phyloP scores from a whole-genome alignment of 2,797 vertebrate species.

The Esox masquinongy region DNA sequence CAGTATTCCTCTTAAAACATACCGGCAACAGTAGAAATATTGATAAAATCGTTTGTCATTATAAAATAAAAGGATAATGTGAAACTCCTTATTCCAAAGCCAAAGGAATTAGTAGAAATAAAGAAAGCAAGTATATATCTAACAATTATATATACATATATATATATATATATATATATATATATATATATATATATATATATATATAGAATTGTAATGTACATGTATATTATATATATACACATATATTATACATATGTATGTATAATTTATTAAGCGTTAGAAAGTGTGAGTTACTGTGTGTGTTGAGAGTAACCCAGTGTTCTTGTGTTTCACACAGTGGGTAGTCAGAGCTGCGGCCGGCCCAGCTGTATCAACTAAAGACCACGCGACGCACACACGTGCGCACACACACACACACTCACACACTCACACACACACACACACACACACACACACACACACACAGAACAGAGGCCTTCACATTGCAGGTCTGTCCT shows the following conservation, averaged over 20 bases:
- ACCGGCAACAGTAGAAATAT: background rate
- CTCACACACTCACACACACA: constrained; percentile 27
- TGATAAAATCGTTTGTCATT: no score
- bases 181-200: no score
- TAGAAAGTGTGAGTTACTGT: constrained; percentile 9
- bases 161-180: background rate
- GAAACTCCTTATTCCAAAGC: background rate
- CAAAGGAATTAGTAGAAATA: background rate
- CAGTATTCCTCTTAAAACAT: background rate
- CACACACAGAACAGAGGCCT: constrained; percentile 72
- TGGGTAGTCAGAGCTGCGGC: constrained; percentile 55
- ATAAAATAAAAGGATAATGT: background rate
- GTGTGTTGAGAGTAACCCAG: constrained; percentile 4
- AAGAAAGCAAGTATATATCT: no score
- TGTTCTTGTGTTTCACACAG: constrained; percentile 43
- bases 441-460: constrained; percentile 37
- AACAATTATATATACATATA: background rate
- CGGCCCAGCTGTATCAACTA: constrained; percentile 89
- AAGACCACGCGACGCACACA: constrained; percentile 57
- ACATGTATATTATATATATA: background rate
- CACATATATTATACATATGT: background rate
- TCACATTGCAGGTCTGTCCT: constrained; percentile 83
- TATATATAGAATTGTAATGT: no score
- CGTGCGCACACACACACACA: constrained; percentile 19
- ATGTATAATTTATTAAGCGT: background rate